A percentile compares a stretch with the other conserved stretches of the same genome.
These are phyloP conservation scores for Styela plicata DNA, from an alignment of 23 tunicate species.

Conservation along the genomic window DNA sequence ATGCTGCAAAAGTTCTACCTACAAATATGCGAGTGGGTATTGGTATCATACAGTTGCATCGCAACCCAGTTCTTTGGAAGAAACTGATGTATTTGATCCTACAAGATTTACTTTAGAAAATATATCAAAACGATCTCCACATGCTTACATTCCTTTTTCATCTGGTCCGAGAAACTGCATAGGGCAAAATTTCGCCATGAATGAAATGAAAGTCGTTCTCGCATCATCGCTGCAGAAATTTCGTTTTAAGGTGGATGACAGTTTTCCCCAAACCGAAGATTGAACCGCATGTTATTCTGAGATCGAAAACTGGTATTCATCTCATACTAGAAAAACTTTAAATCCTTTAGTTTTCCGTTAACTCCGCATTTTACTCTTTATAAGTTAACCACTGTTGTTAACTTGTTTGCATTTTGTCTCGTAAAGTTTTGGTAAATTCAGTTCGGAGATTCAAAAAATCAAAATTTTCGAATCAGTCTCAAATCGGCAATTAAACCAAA, in stretches of 20 bases:
- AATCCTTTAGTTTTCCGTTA: no score
- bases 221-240: not conserved
- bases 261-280: constrained; percentile 30
- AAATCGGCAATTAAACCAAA: no score
- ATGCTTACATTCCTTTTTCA: constrained; percentile 33
- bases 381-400: no score
- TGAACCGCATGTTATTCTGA: not conserved
- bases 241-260: constrained; percentile 3
- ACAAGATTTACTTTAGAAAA: constrained; percentile 16
- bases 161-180: constrained; percentile 33
- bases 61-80: constrained; percentile 16
- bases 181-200: constrained; percentile 31
- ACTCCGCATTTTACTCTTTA: no score
- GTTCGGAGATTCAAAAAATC: no score
- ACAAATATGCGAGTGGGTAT: not conserved
- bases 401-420: no score
- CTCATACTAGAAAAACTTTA: constrained; percentile 13
- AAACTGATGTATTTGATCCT: constrained; percentile 18
- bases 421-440: no score
- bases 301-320: constrained; percentile 19
- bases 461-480: no score
- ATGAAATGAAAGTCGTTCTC: constrained; percentile 24
- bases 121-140: constrained; percentile 11
- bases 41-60: not conserved
- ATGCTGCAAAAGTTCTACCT: not conserved